Conservation (phyloP, 2,797 vertebrate species). For the Crenichthys baileyi region DNA sequence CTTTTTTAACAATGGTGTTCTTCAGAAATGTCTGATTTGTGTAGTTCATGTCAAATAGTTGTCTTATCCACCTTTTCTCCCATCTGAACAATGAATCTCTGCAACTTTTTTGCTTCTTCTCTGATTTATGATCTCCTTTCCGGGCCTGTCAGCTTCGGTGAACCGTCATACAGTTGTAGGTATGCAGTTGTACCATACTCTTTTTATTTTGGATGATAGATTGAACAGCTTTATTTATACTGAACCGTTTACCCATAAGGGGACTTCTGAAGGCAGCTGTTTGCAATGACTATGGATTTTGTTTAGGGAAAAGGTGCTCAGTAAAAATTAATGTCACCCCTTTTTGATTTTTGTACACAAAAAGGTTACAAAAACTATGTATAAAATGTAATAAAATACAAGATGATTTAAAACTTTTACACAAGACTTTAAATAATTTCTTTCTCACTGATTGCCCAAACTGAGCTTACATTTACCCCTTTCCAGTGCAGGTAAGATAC, state of each 20-base stretch:
- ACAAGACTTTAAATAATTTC: too few relatives aligned
- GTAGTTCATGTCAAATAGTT: background rate
- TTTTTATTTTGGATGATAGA: background rate
- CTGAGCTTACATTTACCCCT: background rate
- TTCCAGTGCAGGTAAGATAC: background rate
- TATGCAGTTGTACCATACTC: background rate
- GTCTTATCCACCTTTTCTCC: background rate
- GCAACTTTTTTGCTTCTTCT: background rate
- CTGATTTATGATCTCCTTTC: background rate
- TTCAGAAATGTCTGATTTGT: background rate
- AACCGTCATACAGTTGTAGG: background rate
- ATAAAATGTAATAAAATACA: too few relatives aligned
- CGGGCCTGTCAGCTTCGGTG: background rate
- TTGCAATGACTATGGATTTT: background rate
- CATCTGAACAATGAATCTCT: background rate
- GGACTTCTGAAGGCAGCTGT: background rate
- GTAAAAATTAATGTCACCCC: background rate
- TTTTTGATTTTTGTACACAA: background rate
- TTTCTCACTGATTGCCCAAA: background rate
- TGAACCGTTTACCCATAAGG: background rate
- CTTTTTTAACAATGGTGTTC: background rate
- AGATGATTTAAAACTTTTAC: too few relatives aligned
- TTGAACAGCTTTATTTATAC: background rate
- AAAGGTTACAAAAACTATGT: background rate
- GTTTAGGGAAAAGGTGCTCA: background rate